Conservation (phyloP, 2,888 invertebrate genomes). For the Phoenoteleia sp. region DNA sequence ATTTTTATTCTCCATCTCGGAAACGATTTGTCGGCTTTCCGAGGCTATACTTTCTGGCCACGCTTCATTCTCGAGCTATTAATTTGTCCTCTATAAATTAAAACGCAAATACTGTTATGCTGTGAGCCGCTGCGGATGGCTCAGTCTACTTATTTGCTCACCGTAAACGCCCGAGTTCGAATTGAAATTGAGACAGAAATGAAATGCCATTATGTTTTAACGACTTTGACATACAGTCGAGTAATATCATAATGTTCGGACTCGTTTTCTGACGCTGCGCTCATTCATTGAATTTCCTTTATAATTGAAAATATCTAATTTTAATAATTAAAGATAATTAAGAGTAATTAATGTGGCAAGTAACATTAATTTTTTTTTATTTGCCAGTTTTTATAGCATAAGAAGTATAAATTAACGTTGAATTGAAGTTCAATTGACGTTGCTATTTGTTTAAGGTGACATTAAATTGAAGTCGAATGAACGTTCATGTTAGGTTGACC, state of each 20-base stretch:
- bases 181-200: constrained; percentile 33
- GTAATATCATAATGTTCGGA: constrained; percentile 1
- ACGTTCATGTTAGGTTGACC: no score
- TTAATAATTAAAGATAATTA: no score
- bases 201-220: constrained; percentile 25
- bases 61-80: constrained; percentile 82
- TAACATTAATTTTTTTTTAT: no score
- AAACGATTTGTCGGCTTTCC: constrained; percentile 76
- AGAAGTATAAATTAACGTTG: no score
- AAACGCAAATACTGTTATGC: constrained; percentile 38
- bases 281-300: no score
- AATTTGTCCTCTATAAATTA: constrained; percentile 77
- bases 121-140: not conserved
- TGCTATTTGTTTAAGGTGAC: no score
- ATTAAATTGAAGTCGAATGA: no score
- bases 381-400: no score
- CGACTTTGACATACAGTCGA: constrained; percentile 5
- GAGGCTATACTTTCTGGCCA: constrained; percentile 73
- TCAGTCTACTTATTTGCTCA: constrained; percentile 46
- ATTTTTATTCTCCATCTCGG: constrained; percentile 79
- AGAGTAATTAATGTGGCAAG: no score
- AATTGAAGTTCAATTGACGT: no score
- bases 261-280: no score
- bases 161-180: constrained; percentile 26
- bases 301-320: no score